phyloP scores from a whole-genome alignment of 2,888 invertebrate species.

The Neoitamus cyanurus region DNA sequence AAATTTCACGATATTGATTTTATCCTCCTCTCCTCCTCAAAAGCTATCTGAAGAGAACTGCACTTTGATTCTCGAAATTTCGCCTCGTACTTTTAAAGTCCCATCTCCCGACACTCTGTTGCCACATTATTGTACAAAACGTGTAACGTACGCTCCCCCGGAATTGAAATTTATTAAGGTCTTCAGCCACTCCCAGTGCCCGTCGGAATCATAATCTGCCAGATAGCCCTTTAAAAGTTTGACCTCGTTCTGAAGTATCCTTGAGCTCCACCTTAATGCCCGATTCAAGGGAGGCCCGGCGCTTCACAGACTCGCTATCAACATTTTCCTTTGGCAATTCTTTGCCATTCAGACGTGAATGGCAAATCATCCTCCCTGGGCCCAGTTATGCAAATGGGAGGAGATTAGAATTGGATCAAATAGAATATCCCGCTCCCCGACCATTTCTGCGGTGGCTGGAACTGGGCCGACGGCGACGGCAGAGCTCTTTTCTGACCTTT shows the following conservation, averaged over 20 bases:
- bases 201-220: neutral
- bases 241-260: neutral
- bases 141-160: neutral
- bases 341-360: neutral
- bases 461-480: neutral
- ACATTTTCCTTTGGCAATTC: neutral
- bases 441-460: neutral
- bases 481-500: constrained; percentile 2
- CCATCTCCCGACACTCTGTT: neutral
- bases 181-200: neutral
- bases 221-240: neutral
- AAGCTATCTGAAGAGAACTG: neutral
- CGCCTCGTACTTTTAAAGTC: neutral
- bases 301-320: neutral
- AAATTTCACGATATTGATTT: too few relatives aligned
- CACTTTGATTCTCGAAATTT: neutral
- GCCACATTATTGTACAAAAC: neutral
- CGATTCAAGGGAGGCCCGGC: neutral
- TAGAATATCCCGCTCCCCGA: neutral
- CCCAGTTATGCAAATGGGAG: neutral
- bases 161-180: neutral
- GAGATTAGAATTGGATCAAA: neutral
- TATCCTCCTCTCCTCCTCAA: too few relatives aligned
- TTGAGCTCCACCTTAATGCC: neutral
- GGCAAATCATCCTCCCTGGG: neutral